Conservation (phyloP, 2,113 vertebrate genomes). For the Cynocephalus volans region DNA sequence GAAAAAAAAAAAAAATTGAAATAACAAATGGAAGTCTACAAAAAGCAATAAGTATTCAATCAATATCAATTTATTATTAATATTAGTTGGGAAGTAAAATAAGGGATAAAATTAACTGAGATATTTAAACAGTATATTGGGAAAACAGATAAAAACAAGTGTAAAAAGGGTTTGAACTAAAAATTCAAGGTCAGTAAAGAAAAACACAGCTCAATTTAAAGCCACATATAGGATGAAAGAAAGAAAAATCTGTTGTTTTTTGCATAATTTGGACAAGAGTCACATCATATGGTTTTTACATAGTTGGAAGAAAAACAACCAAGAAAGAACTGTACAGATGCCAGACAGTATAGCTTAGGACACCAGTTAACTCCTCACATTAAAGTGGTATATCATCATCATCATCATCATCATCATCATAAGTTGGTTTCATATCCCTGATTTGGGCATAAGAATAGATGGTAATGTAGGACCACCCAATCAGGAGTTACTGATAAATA, state of each 20-base stretch:
- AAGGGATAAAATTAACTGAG: neutral
- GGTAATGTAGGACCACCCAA: no score
- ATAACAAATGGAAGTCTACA: neutral
- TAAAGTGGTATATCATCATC: neutral
- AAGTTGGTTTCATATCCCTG: neutral
- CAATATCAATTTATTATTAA: neutral
- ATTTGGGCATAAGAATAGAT: neutral
- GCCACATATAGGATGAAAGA: neutral
- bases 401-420: no score
- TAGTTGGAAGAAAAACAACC: neutral
- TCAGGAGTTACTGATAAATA: neutral
- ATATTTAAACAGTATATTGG: neutral
- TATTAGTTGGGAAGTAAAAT: conserved; percentile 3
- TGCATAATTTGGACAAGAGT: neutral
- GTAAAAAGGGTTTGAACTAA: neutral
- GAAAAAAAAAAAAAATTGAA: no score
- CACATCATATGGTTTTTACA: neutral
- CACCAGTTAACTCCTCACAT: neutral
- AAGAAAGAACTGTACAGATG: neutral
- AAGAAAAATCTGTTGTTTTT: neutral
- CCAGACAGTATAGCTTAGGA: neutral
- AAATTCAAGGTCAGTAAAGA: neutral
- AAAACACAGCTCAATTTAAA: conserved; percentile 19
- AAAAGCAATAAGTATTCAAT: neutral
- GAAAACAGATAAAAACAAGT: neutral